Base-by-base conservation (phyloP, 2,113 vertebrate species). In the Eonycteris spelaea region DNA sequence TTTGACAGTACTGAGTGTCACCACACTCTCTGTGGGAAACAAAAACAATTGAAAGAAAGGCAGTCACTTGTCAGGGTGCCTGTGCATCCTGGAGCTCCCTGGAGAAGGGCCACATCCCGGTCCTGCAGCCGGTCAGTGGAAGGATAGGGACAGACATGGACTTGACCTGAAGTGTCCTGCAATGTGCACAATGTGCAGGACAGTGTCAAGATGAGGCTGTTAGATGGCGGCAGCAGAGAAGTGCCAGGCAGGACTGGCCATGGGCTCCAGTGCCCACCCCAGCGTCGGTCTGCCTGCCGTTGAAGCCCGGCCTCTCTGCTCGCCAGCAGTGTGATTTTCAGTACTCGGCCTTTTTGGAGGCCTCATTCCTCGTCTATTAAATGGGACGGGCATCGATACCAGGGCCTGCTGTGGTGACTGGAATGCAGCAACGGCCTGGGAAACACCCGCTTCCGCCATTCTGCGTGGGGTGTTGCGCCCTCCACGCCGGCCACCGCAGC, bases 161-260 rank as follows among this genome's bases (percentile, higher is more conserved):
- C 86, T 26, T 88, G 6, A 38, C 35, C 5, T 1, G 65, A 73
- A 53, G 38, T 5, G 15, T n/a, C 73, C 90, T 77, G 12, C 43
- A 33, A 9, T 16, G 3, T 65, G 53, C 67, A 86, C 38, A 33
- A 9, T 16, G 2, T 65, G 53, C 67, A 86, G 43, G n/a, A 16
- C 7, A 16, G 43, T 65, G 40, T 75, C 15, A 33, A 15, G 18
- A n/a, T 0, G 7, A 9, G 67, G 63, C 0, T 0, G 11, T 33
- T 2, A 92, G 77, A 26, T 26, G n/a, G 35, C 4, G 35, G 45
- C 14, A 1, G 19, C 48, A 26, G 88, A 40, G 14, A 65, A 0
- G 15, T 5, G 2, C 3, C 86, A 12, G 9, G 73, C 2, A 1
- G 7, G 35, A 13, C 86, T 15, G 7, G 18, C 51, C 38, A 0